Conservation (phyloP, 2,888 invertebrate species). For the Drosophila cognata region DNA sequence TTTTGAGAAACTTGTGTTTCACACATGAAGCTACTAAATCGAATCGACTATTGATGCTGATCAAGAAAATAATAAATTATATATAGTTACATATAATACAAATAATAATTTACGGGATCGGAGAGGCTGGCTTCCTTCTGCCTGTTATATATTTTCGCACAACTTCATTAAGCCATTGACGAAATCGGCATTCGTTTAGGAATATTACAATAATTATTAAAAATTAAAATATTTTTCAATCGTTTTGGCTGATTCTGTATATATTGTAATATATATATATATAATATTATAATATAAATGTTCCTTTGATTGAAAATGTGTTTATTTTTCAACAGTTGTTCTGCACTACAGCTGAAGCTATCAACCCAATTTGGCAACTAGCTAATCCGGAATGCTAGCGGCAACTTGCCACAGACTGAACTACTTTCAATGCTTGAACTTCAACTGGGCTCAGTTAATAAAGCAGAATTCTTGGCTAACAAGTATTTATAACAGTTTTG, state of each 20-base stretch:
- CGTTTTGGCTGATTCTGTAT: not conserved
- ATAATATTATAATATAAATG: not conserved
- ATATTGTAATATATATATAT: too few relatives aligned
- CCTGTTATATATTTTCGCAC: not conserved
- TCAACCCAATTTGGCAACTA: not conserved
- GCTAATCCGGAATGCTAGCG: rapidly evolving
- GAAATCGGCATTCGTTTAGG: not conserved
- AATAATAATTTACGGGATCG: not conserved
- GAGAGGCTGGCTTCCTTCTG: not conserved
- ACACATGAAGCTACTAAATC: not conserved
- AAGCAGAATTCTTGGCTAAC: not conserved
- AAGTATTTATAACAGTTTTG: conserved; percentile 18
- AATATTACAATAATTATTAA: not conserved
- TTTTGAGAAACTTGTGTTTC: not conserved
- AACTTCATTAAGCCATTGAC: not conserved
- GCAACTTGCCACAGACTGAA: not conserved
- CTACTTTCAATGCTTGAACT: not conserved
- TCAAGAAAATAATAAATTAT: not conserved
- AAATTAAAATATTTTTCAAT: not conserved
- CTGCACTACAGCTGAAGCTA: not conserved
- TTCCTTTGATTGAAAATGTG: not conserved
- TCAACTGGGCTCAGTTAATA: not conserved
- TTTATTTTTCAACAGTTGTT: not conserved
- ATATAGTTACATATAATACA: not conserved
- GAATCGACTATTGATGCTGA: not conserved